Percentiles rank a stretch among this genome's conserved stretches.
phyloP scores from a whole-genome alignment of 2,113 vertebrate species.

The Eclectus roratus region DNA sequence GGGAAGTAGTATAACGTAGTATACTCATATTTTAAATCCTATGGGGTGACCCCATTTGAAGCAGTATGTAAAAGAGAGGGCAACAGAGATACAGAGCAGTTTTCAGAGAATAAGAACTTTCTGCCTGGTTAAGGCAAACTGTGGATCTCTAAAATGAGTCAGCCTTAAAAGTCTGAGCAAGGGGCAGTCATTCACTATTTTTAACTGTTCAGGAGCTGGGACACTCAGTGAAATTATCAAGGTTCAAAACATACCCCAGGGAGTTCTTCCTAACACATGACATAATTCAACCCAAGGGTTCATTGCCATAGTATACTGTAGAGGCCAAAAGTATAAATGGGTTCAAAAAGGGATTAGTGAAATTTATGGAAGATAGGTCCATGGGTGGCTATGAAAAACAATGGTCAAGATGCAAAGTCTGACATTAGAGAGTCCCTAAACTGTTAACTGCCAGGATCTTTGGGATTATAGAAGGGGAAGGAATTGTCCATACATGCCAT shows the following conservation, averaged over 20 bases:
- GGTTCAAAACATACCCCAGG: not conserved
- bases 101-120: not conserved
- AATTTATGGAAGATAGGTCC: slow-evolving; percentile 26
- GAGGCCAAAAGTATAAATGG: slow-evolving; percentile 4
- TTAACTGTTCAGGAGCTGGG: not conserved
- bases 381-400: slow-evolving; percentile 25
- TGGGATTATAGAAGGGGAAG: not conserved
- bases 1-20: not conserved
- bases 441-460: not conserved
- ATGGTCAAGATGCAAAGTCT: not conserved
- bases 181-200: not conserved
- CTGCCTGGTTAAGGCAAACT: not conserved
- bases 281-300: not conserved
- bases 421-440: not conserved
- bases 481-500: not conserved
- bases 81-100: not conserved
- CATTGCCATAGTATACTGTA: not conserved
- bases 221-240: not conserved
- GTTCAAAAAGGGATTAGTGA: slow-evolving; percentile 20
- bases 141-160: not conserved
- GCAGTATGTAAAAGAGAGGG: not conserved
- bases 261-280: not conserved
- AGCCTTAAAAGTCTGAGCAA: not conserved
- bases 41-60: not conserved
- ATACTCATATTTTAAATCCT: not conserved